phyloP scores from a whole-genome alignment of 64 coral and sea anemone species.

The Orbicella faveolata region DNA sequence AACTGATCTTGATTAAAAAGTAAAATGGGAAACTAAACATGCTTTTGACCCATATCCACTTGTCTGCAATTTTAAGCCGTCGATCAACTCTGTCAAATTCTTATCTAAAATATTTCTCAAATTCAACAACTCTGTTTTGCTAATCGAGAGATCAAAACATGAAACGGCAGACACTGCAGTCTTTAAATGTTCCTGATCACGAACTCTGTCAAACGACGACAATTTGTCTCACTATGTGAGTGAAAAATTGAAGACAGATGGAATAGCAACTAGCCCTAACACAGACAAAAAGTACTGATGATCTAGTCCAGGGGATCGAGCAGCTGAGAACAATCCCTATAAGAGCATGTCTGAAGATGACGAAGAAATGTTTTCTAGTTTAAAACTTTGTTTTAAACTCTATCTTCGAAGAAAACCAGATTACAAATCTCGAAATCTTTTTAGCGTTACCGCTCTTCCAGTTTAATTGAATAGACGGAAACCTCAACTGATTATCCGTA shows the following conservation, averaged over 20 bases:
- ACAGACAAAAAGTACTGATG: neutral
- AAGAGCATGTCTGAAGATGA: neutral
- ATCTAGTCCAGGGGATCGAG: too few species aligned
- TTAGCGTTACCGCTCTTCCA: neutral
- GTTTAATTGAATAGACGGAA: neutral
- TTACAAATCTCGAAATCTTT: neutral
- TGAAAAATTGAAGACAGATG: constrained; percentile 13
- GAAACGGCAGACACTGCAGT: neutral
- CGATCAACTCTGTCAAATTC: neutral
- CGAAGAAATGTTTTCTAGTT: neutral
- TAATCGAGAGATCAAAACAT: neutral
- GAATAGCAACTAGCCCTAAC: neutral
- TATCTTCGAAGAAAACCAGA: neutral
- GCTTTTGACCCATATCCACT: neutral
- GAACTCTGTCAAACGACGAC: neutral
- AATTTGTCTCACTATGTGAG: neutral
- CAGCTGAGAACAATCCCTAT: neutral
- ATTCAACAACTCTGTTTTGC: constrained; percentile 10
- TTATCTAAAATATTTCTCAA: constrained; percentile 26
- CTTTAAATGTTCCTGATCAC: neutral
- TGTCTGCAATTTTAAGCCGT: neutral
- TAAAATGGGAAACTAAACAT: too few species aligned
- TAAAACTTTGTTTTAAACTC: neutral
- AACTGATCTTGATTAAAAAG: neutral
- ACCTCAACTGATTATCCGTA: neutral